Base-by-base conservation (phyloP, 2,888 invertebrate species). In the Andrena trimmerana region DNA sequence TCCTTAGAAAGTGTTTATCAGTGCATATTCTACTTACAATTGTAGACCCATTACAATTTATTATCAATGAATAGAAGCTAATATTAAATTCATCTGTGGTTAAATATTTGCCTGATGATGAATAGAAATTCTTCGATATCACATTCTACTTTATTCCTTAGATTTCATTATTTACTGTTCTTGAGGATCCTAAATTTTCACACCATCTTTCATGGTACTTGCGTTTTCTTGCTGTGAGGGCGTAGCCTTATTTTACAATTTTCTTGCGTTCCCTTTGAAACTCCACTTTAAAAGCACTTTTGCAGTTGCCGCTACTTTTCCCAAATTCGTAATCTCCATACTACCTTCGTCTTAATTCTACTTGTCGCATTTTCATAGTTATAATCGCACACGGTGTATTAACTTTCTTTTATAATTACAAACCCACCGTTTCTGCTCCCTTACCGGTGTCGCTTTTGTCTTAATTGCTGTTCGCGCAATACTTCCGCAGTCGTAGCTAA, bases 381-480 rank as follows among this genome's bases (percentile, higher is more conserved):
- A 54, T 65, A 72, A 72, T 72, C 36, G 54, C 65, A 36, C 54
- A 65, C 36, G n/a, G 13, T 0, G 54, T 13, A 20, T 66, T 42
- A 57, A 73, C 29, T 60, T 20, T 10, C 42, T 16, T 27, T 69
- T 69, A 13, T 31, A 73, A 73, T 73, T 73, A 29, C 36, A 42
- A 29, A 29, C 27, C 27, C 31, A 16, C 27, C 50, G 63, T 16
- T 54, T n/a, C 42, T 16, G n/a, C 65, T 29, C 13, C 54, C 27
- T 52, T 29, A 54, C 65, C 29, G 29, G 27, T 8, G 65, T 65
- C 36, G 54, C 65, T 65, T 72, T 65, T 54, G 63, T 72, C 62
- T 72, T 63, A 72, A 72, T 72, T 72, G 52, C 57, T 57, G 57
- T 59, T n/a, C 54, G 33, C 2, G n/a, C 54, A 2, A 36, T 27